Percentiles rank a stretch among this genome's conserved stretches.
phyloP scores from a whole-genome alignment of 2,113 vertebrate species.

The Indri indri region DNA sequence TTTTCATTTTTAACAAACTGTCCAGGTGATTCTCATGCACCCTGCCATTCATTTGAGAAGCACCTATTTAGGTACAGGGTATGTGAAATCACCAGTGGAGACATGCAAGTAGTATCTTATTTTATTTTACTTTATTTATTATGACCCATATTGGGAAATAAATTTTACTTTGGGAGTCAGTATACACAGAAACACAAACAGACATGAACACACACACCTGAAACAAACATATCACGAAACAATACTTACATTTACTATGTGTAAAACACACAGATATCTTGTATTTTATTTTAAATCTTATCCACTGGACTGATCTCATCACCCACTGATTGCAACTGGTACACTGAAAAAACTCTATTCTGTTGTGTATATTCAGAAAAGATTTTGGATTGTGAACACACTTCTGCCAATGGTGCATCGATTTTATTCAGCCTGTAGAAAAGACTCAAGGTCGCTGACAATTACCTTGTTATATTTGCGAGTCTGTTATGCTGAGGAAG shows the following conservation, averaged over 20 bases:
- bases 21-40: neutral
- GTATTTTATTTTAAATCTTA: neutral
- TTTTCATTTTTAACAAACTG: neutral
- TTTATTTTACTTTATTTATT: conserved; percentile 2
- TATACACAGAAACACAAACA: neutral
- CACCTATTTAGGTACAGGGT: neutral
- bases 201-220: neutral
- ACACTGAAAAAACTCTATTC: neutral
- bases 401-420: neutral
- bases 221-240: neutral
- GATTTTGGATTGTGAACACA: neutral
- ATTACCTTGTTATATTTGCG: neutral
- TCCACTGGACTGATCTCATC: neutral
- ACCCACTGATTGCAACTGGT: neutral
- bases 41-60: neutral
- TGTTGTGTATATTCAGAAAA: neutral
- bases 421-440: conserved; percentile 34
- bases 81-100: neutral
- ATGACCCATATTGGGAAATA: neutral
- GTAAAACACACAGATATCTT: neutral
- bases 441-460: conserved; percentile 9
- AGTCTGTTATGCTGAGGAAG: neutral
- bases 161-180: neutral
- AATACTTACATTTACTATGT: neutral
- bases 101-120: neutral